phyloP scores from a whole-genome alignment of 2,113 vertebrate species.

The Procavia capensis region DNA sequence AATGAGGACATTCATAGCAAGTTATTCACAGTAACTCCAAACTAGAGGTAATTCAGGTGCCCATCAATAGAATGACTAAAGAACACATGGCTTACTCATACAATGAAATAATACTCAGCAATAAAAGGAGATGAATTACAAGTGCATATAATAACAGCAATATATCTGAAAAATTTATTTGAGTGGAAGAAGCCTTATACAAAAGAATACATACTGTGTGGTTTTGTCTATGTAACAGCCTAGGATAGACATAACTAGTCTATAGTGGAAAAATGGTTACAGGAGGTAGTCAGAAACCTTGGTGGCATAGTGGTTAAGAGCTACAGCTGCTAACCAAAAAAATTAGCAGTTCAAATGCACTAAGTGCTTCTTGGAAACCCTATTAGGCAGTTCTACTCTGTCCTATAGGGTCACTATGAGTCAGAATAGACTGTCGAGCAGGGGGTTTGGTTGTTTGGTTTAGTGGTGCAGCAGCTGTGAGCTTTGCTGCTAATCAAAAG shows the following conservation, averaged over 20 bases:
- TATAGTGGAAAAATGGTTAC: neutral
- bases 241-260: neutral
- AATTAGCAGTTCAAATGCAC: no score
- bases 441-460: no score
- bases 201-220: no score
- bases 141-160: neutral
- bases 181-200: no score
- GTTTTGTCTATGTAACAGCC: neutral
- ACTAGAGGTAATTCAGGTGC: neutral
- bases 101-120: neutral
- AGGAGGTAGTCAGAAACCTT: neutral
- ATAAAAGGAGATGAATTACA: neutral
- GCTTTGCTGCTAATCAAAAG: no score
- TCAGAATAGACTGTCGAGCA: no score
- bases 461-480: no score
- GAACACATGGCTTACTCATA: neutral
- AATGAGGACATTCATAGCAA: neutral
- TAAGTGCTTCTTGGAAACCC: no score
- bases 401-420: no score
- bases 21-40: neutral
- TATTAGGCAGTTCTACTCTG: no score
- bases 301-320: no score
- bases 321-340: no score
- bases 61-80: neutral
- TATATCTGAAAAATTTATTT: neutral